Conservation (phyloP, 2,113 vertebrate species). For the Leptobrachium ailaonicum region DNA sequence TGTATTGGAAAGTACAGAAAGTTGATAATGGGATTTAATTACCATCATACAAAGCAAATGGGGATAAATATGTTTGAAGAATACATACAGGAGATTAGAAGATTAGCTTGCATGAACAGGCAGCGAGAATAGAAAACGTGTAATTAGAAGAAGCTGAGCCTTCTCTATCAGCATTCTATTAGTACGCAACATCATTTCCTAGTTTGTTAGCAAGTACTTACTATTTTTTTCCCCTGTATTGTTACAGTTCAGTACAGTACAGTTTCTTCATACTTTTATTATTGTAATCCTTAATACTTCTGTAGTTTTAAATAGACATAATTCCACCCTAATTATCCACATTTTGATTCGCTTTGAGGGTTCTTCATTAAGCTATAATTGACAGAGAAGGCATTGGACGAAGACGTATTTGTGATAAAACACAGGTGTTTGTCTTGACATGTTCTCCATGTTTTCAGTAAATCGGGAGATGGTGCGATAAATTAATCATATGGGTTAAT, state of each 20-base stretch:
- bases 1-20: constrained; percentile 39
- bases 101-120: constrained; percentile 47
- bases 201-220: constrained; percentile 15
- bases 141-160: constrained; percentile 31
- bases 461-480: too few relatives aligned
- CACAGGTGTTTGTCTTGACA: neutral
- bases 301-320: neutral
- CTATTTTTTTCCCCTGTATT: constrained; percentile 4
- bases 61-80: constrained; percentile 47
- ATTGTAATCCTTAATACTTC: constrained; percentile 28
- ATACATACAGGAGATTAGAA: constrained; percentile 44
- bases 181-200: constrained; percentile 14
- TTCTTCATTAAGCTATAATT: constrained; percentile 11
- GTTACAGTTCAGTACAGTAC: neutral
- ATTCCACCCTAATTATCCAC: constrained; percentile 18
- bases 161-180: constrained; percentile 4
- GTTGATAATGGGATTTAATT: constrained; percentile 48
- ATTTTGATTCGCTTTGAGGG: neutral
- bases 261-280: neutral
- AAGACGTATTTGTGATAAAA: neutral
- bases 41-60: constrained; percentile 30
- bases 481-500: too few relatives aligned
- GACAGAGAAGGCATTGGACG: neutral
- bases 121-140: constrained; percentile 40
- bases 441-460: too few relatives aligned